Percentiles rank a stretch among this genome's conserved stretches.
Conservation (phyloP, 2,113 vertebrate genomes). For the Dasyornis broadbenti region DNA sequence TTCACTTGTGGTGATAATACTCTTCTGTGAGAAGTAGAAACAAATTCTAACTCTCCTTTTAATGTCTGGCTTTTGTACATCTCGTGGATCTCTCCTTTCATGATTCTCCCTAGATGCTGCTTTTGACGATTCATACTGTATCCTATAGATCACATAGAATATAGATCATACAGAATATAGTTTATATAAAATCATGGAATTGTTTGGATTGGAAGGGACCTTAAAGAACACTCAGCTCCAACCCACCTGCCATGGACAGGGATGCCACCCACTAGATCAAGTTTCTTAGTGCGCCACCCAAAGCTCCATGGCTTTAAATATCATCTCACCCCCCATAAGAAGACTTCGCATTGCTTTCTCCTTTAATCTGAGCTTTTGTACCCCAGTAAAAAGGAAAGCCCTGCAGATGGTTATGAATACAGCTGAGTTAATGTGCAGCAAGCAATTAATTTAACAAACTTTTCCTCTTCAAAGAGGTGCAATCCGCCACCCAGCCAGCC, state of each 20-base stretch:
- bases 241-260: not conserved
- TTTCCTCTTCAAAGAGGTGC: not conserved
- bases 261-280: not conserved
- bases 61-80: not conserved
- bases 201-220: not conserved
- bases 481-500: not conserved
- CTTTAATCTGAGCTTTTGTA: not conserved
- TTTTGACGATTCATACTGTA: not conserved
- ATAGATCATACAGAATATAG: not conserved
- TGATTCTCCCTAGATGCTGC: not conserved
- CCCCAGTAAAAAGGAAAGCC: not conserved
- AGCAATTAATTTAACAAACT: not conserved
- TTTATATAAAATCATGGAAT: not conserved
- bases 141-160: not conserved
- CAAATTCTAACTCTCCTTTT: not conserved
- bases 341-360: not conserved
- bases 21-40: not conserved
- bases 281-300: not conserved
- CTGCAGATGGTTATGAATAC: not conserved
- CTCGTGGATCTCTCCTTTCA: not conserved
- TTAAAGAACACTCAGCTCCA: not conserved
- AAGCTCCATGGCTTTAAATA: not conserved
- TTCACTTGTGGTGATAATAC: not conserved
- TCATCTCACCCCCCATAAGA: not conserved
- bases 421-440: not conserved